A percentile compares a stretch with the other conserved stretches of the same genome.
These are phyloP conservation scores for Eupsittula cactorum DNA, from an alignment of 2,113 vertebrate genomes.

Conservation along the genomic window DNA sequence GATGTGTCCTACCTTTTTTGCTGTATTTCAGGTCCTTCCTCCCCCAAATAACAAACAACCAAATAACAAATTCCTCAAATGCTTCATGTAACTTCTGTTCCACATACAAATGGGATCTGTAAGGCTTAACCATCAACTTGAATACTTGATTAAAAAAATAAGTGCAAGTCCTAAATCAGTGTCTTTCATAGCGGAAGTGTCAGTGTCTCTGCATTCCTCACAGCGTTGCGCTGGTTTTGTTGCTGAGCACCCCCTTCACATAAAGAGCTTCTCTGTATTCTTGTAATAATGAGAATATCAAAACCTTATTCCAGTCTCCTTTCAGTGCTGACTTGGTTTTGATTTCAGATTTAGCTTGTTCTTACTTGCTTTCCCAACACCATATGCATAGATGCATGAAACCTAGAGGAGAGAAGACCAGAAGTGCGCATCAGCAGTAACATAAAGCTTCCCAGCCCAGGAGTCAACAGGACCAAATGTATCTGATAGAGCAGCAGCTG, in stretches of 20 bases:
- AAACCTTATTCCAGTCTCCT: not conserved
- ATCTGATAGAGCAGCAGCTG: not conserved
- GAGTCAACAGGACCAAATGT: not conserved
- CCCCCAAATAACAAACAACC: fast-evolving
- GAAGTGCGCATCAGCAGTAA: constrained; percentile 16
- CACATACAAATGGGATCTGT: not conserved
- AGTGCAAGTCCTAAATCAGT: not conserved
- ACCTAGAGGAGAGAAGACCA: not conserved
- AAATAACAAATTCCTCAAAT: not conserved
- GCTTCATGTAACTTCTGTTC: not conserved
- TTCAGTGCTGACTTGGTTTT: not conserved
- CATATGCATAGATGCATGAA: not conserved
- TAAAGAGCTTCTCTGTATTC: not conserved
- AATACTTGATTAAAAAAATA: not conserved
- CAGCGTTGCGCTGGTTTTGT: not conserved
- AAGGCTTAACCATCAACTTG: not conserved
- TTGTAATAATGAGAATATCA: not conserved
- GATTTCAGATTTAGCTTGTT: not conserved
- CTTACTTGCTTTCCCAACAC: constrained; percentile 29
- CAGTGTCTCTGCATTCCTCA: not conserved
- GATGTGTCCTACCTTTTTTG: not conserved
- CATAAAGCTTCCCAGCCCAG: not conserved
- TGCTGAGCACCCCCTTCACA: not conserved
- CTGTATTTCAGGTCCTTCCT: not conserved
- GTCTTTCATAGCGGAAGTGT: not conserved